phyloP scores from a whole-genome alignment of 2,797 vertebrate genomes.

The Odontamblyopus rebecca region DNA sequence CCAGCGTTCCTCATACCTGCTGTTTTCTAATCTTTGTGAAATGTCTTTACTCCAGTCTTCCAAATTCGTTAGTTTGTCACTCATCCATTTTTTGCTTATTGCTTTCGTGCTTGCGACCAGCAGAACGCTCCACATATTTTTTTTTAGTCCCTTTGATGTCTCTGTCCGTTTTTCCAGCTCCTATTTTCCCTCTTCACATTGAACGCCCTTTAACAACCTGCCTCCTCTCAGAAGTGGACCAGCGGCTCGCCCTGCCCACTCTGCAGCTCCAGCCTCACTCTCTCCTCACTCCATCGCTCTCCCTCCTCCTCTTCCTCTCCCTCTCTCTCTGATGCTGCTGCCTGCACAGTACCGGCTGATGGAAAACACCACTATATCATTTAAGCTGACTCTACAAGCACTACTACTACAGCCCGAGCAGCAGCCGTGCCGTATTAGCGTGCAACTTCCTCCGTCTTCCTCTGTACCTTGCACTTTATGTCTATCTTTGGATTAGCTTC shows the following conservation, averaged over 20 bases:
- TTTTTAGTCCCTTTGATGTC: no score
- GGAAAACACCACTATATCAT: conserved; percentile 49
- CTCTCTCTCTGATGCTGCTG: conserved; percentile 40
- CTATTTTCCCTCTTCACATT: background rate
- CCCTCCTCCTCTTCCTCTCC: background rate
- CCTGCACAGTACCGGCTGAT: conserved; percentile 36
- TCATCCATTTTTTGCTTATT: no score
- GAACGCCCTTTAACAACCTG: conserved; percentile 11
- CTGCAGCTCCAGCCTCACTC: conserved; percentile 52
- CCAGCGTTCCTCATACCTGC: no score
- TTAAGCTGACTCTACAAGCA: conserved; percentile 52
- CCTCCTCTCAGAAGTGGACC: conserved; percentile 53
- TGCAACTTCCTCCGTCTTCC: conserved; percentile 13
- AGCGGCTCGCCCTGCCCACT: conserved; percentile 56
- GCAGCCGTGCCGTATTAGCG: conserved; percentile 24
- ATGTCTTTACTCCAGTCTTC: no score
- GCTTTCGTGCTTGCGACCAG: no score
- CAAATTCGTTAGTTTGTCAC: no score
- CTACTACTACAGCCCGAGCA: conserved; percentile 4
- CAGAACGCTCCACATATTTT: no score
- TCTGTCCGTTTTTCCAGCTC: background rate
- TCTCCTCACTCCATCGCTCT: background rate
- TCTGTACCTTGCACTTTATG: conserved; percentile 31
- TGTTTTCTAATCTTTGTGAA: no score
- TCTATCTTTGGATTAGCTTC: conserved; percentile 31